These are phyloP conservation scores for Taeniopygia guttata DNA, from an alignment of 2,797 vertebrate species.

Conservation along the genomic window DNA sequence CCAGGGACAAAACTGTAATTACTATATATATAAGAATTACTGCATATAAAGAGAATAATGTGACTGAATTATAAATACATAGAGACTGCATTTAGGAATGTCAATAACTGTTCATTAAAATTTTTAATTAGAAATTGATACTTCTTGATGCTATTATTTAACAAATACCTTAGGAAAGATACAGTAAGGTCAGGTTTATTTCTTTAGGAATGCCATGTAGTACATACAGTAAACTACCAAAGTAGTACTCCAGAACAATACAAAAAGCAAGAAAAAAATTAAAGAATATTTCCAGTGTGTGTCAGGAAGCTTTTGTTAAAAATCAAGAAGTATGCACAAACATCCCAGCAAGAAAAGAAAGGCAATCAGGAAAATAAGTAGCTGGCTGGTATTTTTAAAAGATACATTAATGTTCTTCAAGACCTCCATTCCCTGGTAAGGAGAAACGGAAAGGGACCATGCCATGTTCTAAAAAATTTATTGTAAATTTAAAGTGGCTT, in stretches of 20 bases:
- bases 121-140: not conserved
- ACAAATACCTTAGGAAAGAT: not conserved
- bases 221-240: not conserved
- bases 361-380: not conserved
- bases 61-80: not conserved
- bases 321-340: not conserved
- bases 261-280: not conserved
- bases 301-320: not conserved
- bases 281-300: not conserved
- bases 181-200: not conserved
- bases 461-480: not conserved
- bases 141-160: not conserved
- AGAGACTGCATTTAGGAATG: not conserved
- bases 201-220: not conserved
- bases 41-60: not conserved
- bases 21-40: not conserved
- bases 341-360: not conserved
- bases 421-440: not conserved
- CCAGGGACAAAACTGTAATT: not conserved
- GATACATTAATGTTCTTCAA: not conserved
- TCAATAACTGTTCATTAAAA: not conserved
- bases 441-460: not conserved
- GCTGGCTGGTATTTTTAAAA: not conserved
- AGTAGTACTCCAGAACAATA: not conserved
- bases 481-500: not conserved